A percentile compares a stretch with the other conserved stretches of the same genome.
phyloP scores from a whole-genome alignment of 2,888 invertebrate species.

The Drosophila anomalipes region DNA sequence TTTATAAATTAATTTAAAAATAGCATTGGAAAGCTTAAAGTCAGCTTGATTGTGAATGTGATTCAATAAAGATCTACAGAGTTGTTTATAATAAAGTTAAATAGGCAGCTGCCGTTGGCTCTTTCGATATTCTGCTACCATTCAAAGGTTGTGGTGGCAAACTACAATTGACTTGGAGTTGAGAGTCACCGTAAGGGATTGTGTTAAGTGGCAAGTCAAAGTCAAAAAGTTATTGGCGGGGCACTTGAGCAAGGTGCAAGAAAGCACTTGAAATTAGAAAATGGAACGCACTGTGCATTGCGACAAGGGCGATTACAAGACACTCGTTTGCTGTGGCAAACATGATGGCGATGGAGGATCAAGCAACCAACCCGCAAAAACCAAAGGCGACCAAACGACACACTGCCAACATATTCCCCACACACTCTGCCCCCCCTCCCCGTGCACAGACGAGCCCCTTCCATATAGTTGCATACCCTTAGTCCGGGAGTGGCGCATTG shows the following conservation, averaged over 20 bases:
- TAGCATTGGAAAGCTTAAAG: neutral
- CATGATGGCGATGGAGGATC: constrained; percentile 44
- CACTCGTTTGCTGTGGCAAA: constrained; percentile 23
- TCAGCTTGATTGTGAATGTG: neutral
- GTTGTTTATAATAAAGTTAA: neutral
- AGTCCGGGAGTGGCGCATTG: constrained; percentile 71
- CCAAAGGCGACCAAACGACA: constrained; percentile 69
- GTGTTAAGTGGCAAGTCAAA: constrained; percentile 54
- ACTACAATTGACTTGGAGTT: constrained; percentile 29
- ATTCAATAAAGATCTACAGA: neutral
- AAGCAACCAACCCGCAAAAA: constrained; percentile 43
- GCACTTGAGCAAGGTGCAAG: constrained; percentile 62
- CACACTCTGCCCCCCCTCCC: neutral
- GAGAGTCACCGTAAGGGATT: constrained; percentile 35
- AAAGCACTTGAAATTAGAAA: constrained; percentile 76
- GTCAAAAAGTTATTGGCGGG: constrained; percentile 47
- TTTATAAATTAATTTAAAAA: neutral
- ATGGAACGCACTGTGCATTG: constrained; percentile 56
- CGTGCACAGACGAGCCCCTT: neutral
- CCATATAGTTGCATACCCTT: constrained; percentile 44
- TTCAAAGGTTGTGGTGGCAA: constrained; percentile 40
- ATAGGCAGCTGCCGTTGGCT: constrained; percentile 22
- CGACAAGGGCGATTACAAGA: constrained; percentile 65
- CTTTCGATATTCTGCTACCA: neutral
- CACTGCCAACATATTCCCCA: constrained; percentile 47